phyloP scores from a whole-genome alignment of 2,113 vertebrate genomes.

The Gobiocypris rarus region DNA sequence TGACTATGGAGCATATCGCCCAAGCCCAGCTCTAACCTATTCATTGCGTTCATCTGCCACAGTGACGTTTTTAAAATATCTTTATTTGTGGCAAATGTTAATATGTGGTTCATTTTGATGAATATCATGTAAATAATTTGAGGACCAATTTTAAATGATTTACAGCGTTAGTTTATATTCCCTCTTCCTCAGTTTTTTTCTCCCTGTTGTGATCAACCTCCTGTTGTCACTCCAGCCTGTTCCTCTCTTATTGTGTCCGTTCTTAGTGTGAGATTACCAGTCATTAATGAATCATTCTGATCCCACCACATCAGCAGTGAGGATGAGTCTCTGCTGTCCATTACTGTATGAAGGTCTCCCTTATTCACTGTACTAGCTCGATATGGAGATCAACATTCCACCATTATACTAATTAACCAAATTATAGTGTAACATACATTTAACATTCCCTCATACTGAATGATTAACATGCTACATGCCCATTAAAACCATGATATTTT shows the following conservation, averaged over 20 bases:
- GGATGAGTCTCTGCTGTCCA: constrained; percentile 22
- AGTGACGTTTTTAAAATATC: too few relatives aligned
- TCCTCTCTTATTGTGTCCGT: constrained; percentile 39
- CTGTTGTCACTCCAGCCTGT: background rate
- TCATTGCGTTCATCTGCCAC: too few relatives aligned
- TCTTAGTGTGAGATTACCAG: constrained; percentile 54
- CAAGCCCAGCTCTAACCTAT: too few relatives aligned
- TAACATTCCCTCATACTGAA: background rate
- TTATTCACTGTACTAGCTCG: background rate
- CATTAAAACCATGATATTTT: background rate
- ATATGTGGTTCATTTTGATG: background rate
- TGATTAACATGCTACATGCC: background rate
- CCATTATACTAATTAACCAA: background rate
- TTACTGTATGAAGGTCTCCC: constrained; percentile 1
- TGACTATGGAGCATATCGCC: too few relatives aligned
- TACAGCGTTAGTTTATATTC: background rate
- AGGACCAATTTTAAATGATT: background rate
- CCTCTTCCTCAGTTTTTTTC: background rate
- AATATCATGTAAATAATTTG: background rate
- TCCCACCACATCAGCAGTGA: constrained; percentile 31
- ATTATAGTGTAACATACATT: background rate
- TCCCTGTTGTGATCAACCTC: background rate
- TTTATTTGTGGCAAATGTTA: background rate
- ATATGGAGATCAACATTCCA: background rate
- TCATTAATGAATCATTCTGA: constrained; percentile 55